phyloP scores from a whole-genome alignment of 2,797 vertebrate genomes.

The Hipposideros larvatus region DNA sequence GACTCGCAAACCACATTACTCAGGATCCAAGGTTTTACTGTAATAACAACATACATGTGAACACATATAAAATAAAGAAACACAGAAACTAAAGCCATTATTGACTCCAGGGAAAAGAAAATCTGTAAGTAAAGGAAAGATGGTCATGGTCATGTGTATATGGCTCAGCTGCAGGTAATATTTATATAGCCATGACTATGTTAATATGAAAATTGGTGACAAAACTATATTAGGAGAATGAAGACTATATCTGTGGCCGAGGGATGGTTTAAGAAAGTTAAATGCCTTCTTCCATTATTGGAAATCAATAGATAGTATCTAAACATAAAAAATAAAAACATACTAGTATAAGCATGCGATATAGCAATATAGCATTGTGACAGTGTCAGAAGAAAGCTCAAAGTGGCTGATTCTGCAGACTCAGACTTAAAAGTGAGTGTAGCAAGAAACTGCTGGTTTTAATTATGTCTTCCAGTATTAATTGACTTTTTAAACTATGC shows the following conservation, averaged over 20 bases:
- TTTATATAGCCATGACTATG: neutral
- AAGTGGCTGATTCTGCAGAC: neutral
- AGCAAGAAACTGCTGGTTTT: neutral
- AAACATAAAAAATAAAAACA: neutral
- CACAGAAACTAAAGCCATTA: neutral
- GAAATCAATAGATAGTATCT: neutral
- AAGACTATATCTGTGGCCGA: neutral
- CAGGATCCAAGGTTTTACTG: too few species aligned
- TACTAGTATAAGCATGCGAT: neutral
- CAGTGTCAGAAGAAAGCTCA: neutral
- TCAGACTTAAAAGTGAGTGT: neutral
- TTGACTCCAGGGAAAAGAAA: neutral
- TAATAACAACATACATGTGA: neutral
- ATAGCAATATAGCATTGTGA: neutral
- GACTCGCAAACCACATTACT: too few species aligned
- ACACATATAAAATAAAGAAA: neutral
- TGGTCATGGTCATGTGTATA: neutral
- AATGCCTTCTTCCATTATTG: slow-evolving; percentile 16
- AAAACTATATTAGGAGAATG: neutral
- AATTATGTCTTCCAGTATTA: neutral
- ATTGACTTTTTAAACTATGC: neutral
- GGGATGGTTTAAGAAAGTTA: neutral
- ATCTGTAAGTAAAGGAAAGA: neutral
- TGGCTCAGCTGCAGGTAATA: neutral
- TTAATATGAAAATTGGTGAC: neutral